Conservation (phyloP, 2,113 vertebrate species). For the Mola mola region DNA sequence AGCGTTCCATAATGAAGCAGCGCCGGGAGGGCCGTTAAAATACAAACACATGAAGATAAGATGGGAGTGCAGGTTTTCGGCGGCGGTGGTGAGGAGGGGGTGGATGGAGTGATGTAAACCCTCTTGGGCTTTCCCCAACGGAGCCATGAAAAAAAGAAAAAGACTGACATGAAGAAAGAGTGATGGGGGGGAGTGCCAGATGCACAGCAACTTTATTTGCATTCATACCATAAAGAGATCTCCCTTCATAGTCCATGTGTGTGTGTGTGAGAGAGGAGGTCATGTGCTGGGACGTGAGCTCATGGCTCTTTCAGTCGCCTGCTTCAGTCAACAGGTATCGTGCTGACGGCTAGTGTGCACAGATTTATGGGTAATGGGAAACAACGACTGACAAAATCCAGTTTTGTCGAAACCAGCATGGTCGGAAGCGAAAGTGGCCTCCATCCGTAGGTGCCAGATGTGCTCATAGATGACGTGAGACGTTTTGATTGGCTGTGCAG, state of each 20-base stretch:
- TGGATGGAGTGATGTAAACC: slow-evolving; percentile 7
- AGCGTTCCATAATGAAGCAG: slow-evolving; percentile 24
- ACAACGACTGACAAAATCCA: too few relatives aligned
- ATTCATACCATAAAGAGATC: not conserved
- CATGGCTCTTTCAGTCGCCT: slow-evolving; percentile 35
- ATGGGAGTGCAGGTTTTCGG: not conserved
- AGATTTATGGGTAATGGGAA: too few relatives aligned
- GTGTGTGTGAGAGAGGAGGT: not conserved
- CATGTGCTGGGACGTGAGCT: slow-evolving; percentile 1
- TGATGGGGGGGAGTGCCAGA: not conserved
- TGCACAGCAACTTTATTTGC: slow-evolving; percentile 1
- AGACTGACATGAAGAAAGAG: not conserved
- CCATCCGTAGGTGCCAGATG: too few relatives aligned
- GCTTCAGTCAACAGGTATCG: slow-evolving; percentile 29
- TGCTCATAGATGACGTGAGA: too few relatives aligned
- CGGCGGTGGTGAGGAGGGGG: not conserved
- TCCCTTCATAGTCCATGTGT: not conserved
- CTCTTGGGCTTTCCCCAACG: slow-evolving; percentile 8
- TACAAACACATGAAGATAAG: slow-evolving; percentile 7
- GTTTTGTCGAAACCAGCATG: too few relatives aligned
- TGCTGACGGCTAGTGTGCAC: too few relatives aligned
- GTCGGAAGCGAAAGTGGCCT: too few relatives aligned
- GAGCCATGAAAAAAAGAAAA: too few relatives aligned
- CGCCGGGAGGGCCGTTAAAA: slow-evolving; percentile 33
- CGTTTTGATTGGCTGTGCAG: too few relatives aligned